Conservation (phyloP, 2,797 vertebrate genomes). For the Clamator glandarius region DNA sequence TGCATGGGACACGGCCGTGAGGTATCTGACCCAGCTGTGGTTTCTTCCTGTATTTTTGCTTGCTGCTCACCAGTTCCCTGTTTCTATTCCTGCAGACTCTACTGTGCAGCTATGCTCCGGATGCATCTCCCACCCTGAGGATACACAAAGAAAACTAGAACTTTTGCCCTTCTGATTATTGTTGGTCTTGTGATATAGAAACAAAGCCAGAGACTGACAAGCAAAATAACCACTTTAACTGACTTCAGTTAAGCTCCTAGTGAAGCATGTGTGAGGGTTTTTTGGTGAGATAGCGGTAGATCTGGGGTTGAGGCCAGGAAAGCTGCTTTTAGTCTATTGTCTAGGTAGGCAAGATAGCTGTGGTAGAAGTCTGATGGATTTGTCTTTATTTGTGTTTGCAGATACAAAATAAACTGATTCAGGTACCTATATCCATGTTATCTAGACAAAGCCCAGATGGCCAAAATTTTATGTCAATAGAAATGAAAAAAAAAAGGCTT, state of each 20-base stretch:
- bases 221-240: neutral
- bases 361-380: neutral
- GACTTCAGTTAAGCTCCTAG: neutral
- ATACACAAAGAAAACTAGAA: neutral
- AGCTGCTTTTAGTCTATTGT: neutral
- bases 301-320: neutral
- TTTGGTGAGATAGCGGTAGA: neutral
- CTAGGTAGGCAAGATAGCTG: neutral
- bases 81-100: neutral
- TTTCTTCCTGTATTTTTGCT: slow-evolving; percentile 20
- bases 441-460: neutral
- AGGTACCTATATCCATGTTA: neutral
- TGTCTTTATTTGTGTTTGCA: neutral
- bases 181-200: neutral
- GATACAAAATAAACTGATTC: neutral
- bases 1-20: neutral
- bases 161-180: neutral
- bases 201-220: neutral
- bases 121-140: neutral
- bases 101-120: neutral
- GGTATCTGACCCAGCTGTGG: neutral
- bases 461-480: neutral
- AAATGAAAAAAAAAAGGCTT: neutral
- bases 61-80: slow-evolving; percentile 17
- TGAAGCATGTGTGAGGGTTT: neutral